Conservation (phyloP, 2,113 vertebrate genomes). For the Oncorhynchus masou region DNA sequence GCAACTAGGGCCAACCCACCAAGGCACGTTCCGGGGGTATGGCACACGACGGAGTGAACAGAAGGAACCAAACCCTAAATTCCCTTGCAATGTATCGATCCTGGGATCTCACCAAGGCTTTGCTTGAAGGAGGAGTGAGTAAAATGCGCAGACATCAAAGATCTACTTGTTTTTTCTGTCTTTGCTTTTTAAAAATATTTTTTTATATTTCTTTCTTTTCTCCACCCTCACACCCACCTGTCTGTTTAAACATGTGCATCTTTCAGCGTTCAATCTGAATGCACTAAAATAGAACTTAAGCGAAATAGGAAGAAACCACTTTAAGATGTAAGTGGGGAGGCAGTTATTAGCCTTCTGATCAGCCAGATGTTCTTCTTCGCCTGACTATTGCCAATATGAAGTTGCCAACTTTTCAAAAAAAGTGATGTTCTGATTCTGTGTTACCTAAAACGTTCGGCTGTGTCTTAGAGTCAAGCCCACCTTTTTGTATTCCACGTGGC, state of each 20-base stretch:
- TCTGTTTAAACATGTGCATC: slow-evolving; percentile 50
- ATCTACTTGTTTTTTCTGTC: slow-evolving; percentile 46
- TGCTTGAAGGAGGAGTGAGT: slow-evolving; percentile 40
- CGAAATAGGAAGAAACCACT: slow-evolving; percentile 23
- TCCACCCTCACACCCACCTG: slow-evolving; percentile 19
- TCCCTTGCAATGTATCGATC: slow-evolving; percentile 57
- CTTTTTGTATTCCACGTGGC: too few species aligned
- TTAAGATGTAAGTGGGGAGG: slow-evolving; percentile 43
- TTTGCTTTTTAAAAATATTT: neutral
- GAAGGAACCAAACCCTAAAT: slow-evolving; percentile 10
- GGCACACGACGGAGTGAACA: slow-evolving; percentile 13
- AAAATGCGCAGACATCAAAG: slow-evolving; percentile 59
- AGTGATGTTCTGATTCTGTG: slow-evolving; percentile 13
- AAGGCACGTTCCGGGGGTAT: slow-evolving; percentile 16
- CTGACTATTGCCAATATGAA: slow-evolving; percentile 64
- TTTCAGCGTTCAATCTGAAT: slow-evolving; percentile 43
- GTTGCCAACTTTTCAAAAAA: slow-evolving; percentile 48
- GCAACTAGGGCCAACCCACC: slow-evolving; percentile 28
- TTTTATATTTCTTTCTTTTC: slow-evolving; percentile 3
- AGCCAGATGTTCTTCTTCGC: slow-evolving; percentile 51
- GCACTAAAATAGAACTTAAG: slow-evolving; percentile 47
- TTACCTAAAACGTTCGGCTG: slow-evolving; percentile 34
- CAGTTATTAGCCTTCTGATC: slow-evolving; percentile 55
- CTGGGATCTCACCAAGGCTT: slow-evolving; percentile 54
- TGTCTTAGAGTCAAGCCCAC: too few species aligned